Base-by-base conservation (phyloP, 2,113 vertebrate species). In the Dicentrarchus labrax region DNA sequence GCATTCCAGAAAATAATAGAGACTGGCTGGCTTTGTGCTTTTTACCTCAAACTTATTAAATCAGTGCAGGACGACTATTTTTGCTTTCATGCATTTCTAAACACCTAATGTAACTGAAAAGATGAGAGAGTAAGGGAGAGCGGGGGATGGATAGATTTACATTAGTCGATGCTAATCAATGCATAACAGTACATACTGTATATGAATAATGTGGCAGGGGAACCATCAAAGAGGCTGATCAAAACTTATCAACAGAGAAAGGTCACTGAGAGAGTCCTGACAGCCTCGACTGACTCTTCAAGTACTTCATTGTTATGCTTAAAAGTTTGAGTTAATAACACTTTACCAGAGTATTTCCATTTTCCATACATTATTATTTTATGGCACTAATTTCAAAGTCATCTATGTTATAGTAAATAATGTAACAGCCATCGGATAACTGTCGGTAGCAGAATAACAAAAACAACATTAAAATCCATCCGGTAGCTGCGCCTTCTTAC, bases 141-240 rank as follows among this genome's bases (percentile, higher is more conserved):
- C 45, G 19, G 8, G 36, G 47, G 36, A 54, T 22, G 16, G 47
- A 45, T 4, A 17, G 41, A 64, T 71, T 60, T 53, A 57, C 56
- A 59, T 78, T 43, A 45, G 43, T 3, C 53, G 70, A 71, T 51
- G 74, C 75, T 72, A 60, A 61, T 83, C 43, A 64, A 39, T 76
- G 65, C 66, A 43, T 12, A 38, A 65, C 30, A 43, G 47, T 4
- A 39, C 2, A 51, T 68, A 30, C 39, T 72, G 61, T 80, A 72
- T 53, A 73, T 86, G 53, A 48, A 62, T 71, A 65, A 72, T 53
- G 36, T 50, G 61, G 36, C 39, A 6, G 16, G 24, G 30, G 43
- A 64, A 59, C 50, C 60, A 74, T 87, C 71, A 89, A 72, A 83
- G 59, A 60, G 61, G 3, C 47, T 41, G 2, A 53, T 75, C 87